These are phyloP conservation scores for Harpagoxenus sublaevis DNA, from an alignment of 2,888 invertebrate species.

Conservation along the genomic window DNA sequence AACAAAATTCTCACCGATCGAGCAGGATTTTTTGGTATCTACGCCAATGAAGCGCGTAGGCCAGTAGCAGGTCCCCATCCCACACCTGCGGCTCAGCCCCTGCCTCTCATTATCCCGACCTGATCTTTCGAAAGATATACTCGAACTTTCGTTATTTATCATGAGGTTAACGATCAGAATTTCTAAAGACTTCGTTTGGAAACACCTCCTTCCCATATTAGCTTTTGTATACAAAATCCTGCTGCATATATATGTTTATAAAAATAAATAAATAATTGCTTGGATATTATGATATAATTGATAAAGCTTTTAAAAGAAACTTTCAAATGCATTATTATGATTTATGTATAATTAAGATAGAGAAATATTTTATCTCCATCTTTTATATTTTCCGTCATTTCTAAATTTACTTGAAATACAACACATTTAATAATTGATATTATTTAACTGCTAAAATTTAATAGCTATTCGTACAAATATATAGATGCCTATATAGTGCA, in stretches of 20 bases:
- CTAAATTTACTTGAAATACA: background rate
- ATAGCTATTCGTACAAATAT: background rate
- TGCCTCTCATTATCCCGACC: slow-evolving; percentile 85
- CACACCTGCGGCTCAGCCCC: slow-evolving; percentile 85
- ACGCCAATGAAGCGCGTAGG: slow-evolving; percentile 85
- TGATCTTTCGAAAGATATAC: slow-evolving; percentile 85
- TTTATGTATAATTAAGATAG: background rate
- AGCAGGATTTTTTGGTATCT: slow-evolving; percentile 75
- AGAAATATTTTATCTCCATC: background rate
- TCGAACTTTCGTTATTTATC: slow-evolving; percentile 85
- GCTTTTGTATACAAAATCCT: slow-evolving; percentile 55
- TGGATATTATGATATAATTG: background rate
- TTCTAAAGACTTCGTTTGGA: slow-evolving; percentile 76
- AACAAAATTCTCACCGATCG: background rate
- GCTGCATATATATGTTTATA: slow-evolving; percentile 23
- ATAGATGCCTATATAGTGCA: background rate
- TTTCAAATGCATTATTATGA: background rate
- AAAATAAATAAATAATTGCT: slow-evolving; percentile 38
- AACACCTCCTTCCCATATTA: slow-evolving; percentile 62
- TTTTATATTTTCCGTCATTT: background rate
- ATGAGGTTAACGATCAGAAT: slow-evolving; percentile 82
- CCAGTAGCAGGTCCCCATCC: slow-evolving; percentile 85
- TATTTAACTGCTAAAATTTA: background rate
- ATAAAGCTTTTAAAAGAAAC: background rate
- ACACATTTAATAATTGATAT: background rate